Evolutionary conservation across 1,140 invertebrate species (phyloP), one percentile per base, ranked within the genome.

Genomic region (Saxidomus purpurata): DNA sequence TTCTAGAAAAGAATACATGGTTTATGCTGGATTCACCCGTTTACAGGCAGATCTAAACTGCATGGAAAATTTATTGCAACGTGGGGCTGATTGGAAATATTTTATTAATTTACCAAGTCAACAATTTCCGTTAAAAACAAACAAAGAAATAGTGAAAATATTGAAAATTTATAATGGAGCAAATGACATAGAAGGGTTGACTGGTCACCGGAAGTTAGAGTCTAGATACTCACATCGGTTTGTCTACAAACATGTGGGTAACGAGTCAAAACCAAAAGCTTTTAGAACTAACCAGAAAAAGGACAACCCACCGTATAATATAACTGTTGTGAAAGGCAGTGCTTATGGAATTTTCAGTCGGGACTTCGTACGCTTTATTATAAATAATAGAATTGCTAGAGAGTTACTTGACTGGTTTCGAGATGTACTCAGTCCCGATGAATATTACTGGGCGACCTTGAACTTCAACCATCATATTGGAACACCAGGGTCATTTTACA

Each of bases 311-410:
- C 94, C 94, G 0, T 86, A 90, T 47, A 91, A 93, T 63, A 84
- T 93, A 6, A 89, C 89, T 8, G 93, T 95, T n/a, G 92, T 94
- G 6, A 93, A 94, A 79, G 94, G 94, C 34, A 91, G 91, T 69
- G 94, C 94, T 15, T 95, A 94, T 67, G 94, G 94, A n/a, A 63
- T 93, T 0, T 95, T 94, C 76, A 93, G 90, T 80, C 77, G 92
- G 34, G 76, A 61, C 19, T 94, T 94, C 71, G 92, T 94, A 8
- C 47, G 94, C n/a, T 95, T 84, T 89, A 47, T 93, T 17, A 55
- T 94, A 0, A 86, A 43, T 34, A 92, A 93, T 74, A 77, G 80
- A 43, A 59, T 71, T 28, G 92, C 94, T 8, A 84, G 74, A 19
- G 92, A 84, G 55, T 82, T 94, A n/a, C 82, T 94, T 15, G 89